Evolutionary conservation across 53 echinoderm and acorn worm species (phyloP).

Genomic region (Luidia sarsii): DNA sequence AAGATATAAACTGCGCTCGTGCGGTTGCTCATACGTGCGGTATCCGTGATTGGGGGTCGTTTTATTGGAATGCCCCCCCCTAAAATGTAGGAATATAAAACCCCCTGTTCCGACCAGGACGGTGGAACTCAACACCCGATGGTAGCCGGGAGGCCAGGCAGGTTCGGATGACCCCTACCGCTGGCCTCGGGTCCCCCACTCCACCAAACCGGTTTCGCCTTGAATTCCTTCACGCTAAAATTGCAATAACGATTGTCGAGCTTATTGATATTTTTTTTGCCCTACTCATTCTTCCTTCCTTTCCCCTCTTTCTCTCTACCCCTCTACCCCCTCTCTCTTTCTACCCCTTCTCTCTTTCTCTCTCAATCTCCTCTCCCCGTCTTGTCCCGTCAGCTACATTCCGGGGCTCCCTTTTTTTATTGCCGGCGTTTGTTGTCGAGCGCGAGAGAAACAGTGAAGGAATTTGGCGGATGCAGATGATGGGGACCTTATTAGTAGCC

Average conservation of each 20-base stretch:
- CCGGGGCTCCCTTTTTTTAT: neutral
- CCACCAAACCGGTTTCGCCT: neutral
- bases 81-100: slow-evolving; percentile 49
- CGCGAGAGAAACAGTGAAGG: slow-evolving; percentile 52
- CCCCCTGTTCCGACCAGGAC: slow-evolving; percentile 7
- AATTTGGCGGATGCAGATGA: slow-evolving; percentile 54
- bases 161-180: slow-evolving; percentile 45
- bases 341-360: neutral
- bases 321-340: neutral
- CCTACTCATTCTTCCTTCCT: neutral
- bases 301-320: neutral
- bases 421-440: slow-evolving; percentile 30
- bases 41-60: slow-evolving; percentile 46
- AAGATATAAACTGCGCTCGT: neutral
- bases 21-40: slow-evolving; percentile 24
- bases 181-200: slow-evolving; percentile 18
- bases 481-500: slow-evolving; percentile 50
- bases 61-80: slow-evolving; percentile 55
- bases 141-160: slow-evolving; percentile 37
- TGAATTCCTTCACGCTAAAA: slow-evolving; percentile 53
- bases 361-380: neutral
- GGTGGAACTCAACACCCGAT: slow-evolving; percentile 48
- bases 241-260: slow-evolving; percentile 60
- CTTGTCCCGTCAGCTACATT: neutral
- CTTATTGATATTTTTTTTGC: slow-evolving; percentile 48